Evolutionary conservation across 1,140 invertebrate genomes (phyloP).

Genomic region (honey bee (Apis mellifera)): DNA sequence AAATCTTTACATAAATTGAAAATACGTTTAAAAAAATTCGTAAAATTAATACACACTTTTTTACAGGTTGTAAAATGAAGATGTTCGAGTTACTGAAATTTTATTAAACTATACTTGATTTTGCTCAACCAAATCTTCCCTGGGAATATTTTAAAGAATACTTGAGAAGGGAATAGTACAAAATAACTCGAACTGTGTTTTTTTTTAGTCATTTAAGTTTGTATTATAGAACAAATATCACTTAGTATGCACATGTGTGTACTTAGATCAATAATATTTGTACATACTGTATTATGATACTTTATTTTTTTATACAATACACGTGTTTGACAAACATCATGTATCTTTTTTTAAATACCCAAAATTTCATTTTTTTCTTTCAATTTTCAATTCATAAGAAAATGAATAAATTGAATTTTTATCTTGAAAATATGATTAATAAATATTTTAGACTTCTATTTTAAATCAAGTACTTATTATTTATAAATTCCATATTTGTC

Average conservation of each 20-base stretch:
- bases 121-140: constrained; percentile 2
- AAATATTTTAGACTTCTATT: no score
- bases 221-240: constrained; percentile 48
- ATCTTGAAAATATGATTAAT: no score
- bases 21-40: no score
- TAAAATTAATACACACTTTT: background rate
- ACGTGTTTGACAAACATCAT: constrained; percentile 40
- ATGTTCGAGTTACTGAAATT: constrained; percentile 15
- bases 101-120: background rate
- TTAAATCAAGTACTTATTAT: no score
- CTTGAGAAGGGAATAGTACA: constrained; percentile 39
- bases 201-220: constrained; percentile 35
- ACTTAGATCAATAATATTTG: constrained; percentile 40
- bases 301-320: constrained; percentile 60
- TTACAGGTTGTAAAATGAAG: constrained; percentile 45
- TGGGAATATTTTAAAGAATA: background rate
- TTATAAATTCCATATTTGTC: background rate
- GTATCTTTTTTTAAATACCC: background rate
- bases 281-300: constrained; percentile 58
- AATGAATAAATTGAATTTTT: no score
- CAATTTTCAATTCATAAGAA: background rate
- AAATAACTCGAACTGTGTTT: constrained; percentile 31
- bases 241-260: constrained; percentile 45
- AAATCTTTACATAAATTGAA: no score
- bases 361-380: background rate